phyloP scores from a whole-genome alignment of 2,888 invertebrate genomes.

The Sthenelais limicola region DNA sequence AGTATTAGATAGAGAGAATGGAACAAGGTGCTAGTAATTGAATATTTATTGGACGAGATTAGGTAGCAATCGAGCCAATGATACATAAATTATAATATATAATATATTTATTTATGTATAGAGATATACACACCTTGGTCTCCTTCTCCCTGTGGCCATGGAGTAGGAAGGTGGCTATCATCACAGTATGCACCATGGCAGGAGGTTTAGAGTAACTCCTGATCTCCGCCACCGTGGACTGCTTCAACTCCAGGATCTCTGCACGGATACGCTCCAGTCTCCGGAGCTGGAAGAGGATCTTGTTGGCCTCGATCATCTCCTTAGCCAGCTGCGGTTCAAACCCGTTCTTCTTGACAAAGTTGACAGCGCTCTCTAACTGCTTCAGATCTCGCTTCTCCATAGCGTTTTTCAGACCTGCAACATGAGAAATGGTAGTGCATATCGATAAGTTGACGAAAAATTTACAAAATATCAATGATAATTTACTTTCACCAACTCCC shows the following conservation, averaged over 20 bases:
- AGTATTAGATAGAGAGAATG: no score
- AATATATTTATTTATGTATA: no score
- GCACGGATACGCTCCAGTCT: slow-evolving; percentile 57
- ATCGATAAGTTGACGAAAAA: no score
- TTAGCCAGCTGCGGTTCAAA: slow-evolving; percentile 61
- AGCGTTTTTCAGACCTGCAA: slow-evolving; percentile 62
- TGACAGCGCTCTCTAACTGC: slow-evolving; percentile 66
- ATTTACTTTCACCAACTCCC: no score
- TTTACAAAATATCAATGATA: no score
- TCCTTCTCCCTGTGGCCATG: slow-evolving; percentile 68
- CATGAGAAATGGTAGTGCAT: neutral
- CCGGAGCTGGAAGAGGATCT: slow-evolving; percentile 47
- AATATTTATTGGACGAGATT: no score
- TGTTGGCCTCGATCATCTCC: slow-evolving; percentile 64
- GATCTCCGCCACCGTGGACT: slow-evolving; percentile 68
- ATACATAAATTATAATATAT: no score
- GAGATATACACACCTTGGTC: slow-evolving; percentile 65
- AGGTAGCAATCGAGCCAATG: no score
- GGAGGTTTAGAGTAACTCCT: slow-evolving; percentile 64
- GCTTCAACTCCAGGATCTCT: slow-evolving; percentile 61
- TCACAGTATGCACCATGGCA: slow-evolving; percentile 61
- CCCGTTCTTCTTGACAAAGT: slow-evolving; percentile 63
- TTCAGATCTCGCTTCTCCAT: slow-evolving; percentile 63
- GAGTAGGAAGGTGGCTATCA: slow-evolving; percentile 65
- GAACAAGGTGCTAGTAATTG: no score